phyloP scores from a whole-genome alignment of 2,113 vertebrate genomes.

The Dinomys branickii region DNA sequence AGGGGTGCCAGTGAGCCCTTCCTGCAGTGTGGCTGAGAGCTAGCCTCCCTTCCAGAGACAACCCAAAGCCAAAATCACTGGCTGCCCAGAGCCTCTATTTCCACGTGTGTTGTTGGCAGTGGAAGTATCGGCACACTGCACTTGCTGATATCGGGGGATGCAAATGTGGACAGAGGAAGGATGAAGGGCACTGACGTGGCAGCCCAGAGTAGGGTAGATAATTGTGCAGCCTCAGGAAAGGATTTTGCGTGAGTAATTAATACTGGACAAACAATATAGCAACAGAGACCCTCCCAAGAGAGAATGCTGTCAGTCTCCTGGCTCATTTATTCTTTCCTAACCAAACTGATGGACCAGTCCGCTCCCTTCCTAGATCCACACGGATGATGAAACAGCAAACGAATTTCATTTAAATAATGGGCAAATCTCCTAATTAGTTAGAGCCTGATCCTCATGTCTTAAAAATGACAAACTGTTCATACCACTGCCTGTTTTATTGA shows the following conservation, averaged over 20 bases:
- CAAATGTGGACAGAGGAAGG: conserved; percentile 57
- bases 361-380: conserved; percentile 81
- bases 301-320: conserved; percentile 79
- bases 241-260: conserved; percentile 85
- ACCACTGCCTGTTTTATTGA: conserved; percentile 75
- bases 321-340: conserved; percentile 85
- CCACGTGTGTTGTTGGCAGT: conserved; percentile 5
- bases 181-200: conserved; percentile 58
- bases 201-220: conserved; percentile 42
- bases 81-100: conserved; percentile 55
- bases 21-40: conserved; percentile 53
- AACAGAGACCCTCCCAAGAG: conserved; percentile 80
- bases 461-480: conserved; percentile 84
- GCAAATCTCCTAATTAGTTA: conserved; percentile 87
- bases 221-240: conserved; percentile 70
- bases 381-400: conserved; percentile 84
- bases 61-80: conserved; percentile 57
- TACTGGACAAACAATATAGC: conserved; percentile 82
- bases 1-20: conserved; percentile 64
- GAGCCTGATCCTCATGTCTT: conserved; percentile 83
- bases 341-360: conserved; percentile 85
- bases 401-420: conserved; percentile 87
- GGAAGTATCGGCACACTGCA: conserved; percentile 7
- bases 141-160: conserved; percentile 71
- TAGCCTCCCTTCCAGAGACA: conserved; percentile 12